Conservation (phyloP, 2,113 vertebrate species). For the Actenoides lindsayi region DNA sequence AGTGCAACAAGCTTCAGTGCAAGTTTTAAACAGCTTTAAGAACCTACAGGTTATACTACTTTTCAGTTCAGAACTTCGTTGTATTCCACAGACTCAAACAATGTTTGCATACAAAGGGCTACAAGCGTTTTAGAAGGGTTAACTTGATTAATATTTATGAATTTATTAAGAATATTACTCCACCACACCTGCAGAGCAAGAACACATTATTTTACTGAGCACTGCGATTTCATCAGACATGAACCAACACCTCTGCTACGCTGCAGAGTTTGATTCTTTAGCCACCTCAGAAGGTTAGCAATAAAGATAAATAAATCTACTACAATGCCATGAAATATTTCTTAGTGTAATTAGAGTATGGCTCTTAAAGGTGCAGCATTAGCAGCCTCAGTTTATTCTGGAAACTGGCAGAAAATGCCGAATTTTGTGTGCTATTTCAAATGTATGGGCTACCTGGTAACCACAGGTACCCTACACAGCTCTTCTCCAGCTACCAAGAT, state of each 20-base stretch:
- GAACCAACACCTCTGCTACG: background rate
- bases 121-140: background rate
- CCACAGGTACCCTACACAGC: background rate
- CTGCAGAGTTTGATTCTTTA: background rate
- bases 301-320: background rate
- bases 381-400: background rate
- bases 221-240: background rate
- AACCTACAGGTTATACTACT: background rate
- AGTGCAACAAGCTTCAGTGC: background rate
- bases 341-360: background rate
- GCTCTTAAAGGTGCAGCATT: background rate
- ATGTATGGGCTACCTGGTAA: background rate
- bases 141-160: constrained; percentile 35
- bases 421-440: background rate
- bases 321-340: background rate
- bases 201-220: background rate
- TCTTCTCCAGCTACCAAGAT: background rate
- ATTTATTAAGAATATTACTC: background rate
- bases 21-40: background rate
- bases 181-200: background rate
- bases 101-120: background rate
- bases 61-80: constrained; percentile 10
- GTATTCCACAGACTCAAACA: constrained; percentile 10
- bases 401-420: background rate
- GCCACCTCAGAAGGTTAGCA: background rate